phyloP scores from a whole-genome alignment of 2,797 vertebrate genomes.

The Antrozous pallidus region DNA sequence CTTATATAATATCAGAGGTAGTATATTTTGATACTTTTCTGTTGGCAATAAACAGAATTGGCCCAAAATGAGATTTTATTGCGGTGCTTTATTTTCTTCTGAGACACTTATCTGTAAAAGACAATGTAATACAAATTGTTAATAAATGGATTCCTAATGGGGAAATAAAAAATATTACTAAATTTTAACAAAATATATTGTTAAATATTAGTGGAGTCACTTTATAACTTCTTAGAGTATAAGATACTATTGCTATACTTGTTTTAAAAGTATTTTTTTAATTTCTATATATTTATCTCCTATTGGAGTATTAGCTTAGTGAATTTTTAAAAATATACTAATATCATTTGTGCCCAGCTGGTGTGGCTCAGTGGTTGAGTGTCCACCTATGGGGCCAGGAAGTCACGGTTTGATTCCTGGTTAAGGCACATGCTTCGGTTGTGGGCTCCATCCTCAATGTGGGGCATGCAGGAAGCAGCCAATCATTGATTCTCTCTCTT shows the following conservation, averaged over 20 bases:
- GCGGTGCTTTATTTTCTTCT: constrained; percentile 12
- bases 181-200: not conserved
- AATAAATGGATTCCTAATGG: not conserved
- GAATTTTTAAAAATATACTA: not conserved
- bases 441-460: no score
- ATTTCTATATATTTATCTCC: not conserved
- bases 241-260: not conserved
- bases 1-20: not conserved
- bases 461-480: no score
- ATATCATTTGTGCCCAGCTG: no score
- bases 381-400: no score
- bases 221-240: not conserved
- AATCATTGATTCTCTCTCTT: no score
- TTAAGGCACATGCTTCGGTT: no score
- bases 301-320: not conserved
- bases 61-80: not conserved
- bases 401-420: no score
- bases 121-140: not conserved
- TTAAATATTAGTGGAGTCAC: not conserved
- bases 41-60: not conserved
- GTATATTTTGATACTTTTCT: constrained; percentile 39
- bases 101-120: not conserved
- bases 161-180: not conserved
- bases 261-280: not conserved
- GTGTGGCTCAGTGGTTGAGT: no score